These are phyloP conservation scores for Halcyon badia DNA, from an alignment of 2,797 vertebrate species.

Conservation along the genomic window DNA sequence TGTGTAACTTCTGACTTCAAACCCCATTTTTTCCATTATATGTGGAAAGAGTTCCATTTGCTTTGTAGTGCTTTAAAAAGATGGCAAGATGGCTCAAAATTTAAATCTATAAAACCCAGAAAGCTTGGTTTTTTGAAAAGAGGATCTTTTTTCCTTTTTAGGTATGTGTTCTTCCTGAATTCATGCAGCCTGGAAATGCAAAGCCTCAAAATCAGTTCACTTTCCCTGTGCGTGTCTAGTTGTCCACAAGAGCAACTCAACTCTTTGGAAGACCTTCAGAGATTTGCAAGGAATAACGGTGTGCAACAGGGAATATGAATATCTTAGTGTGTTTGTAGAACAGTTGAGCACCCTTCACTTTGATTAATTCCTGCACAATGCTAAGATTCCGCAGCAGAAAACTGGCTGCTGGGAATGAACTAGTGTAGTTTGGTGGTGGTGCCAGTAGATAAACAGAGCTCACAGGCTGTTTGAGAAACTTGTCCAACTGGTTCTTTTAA, in stretches of 20 bases:
- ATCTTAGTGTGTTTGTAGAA: neutral
- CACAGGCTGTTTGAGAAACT: neutral
- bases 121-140: conserved; percentile 1
- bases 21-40: neutral
- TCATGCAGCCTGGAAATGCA: conserved; percentile 73
- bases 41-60: neutral
- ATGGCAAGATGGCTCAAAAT: neutral
- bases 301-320: conserved; percentile 47
- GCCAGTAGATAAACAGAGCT: neutral
- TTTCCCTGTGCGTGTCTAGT: conserved; percentile 80
- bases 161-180: conserved; percentile 84
- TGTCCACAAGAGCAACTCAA: conserved; percentile 82
- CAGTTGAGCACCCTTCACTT: neutral
- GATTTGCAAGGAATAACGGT: conserved; percentile 83
- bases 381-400: neutral
- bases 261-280: conserved; percentile 81
- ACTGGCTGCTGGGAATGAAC: neutral
- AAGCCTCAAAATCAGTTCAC: conserved; percentile 60
- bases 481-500: neutral
- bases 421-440: neutral
- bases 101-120: neutral
- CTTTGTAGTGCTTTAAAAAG: neutral
- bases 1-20: neutral
- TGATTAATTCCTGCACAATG: neutral
- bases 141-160: conserved; percentile 47